phyloP scores from a whole-genome alignment of 37 sponge, comb jelly and placozoan species.

The Amphimedon queenslandica region DNA sequence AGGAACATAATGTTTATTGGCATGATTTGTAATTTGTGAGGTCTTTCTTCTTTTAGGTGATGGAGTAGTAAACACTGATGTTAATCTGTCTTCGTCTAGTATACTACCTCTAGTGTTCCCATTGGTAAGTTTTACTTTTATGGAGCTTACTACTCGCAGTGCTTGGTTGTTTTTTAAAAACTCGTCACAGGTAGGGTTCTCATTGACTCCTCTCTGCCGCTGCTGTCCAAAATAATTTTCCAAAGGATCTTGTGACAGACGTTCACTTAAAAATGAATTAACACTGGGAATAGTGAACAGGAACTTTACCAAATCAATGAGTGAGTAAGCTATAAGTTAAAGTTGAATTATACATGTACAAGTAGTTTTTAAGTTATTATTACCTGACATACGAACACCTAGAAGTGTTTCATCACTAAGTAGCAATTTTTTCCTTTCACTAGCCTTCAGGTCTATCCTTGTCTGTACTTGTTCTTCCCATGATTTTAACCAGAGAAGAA shows the following conservation, averaged over 20 bases:
- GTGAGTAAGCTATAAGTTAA: conserved; percentile 4
- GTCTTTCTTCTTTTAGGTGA: no score
- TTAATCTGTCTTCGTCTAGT: no score
- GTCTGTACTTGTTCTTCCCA: conserved; percentile 1
- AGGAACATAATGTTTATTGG: no score
- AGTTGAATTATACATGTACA: neutral
- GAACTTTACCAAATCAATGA: neutral
- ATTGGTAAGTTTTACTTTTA: neutral
- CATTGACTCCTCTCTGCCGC: neutral
- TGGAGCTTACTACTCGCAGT: neutral
- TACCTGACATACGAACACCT: conserved; percentile 7
- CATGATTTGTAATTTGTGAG: no score
- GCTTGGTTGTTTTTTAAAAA: conserved; percentile 2
- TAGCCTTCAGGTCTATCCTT: neutral
- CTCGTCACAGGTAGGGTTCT: neutral
- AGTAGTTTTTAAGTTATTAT: neutral
- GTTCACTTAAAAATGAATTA: neutral
- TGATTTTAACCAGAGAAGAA: neutral
- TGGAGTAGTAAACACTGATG: no score
- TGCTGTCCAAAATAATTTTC: conserved; percentile 14
- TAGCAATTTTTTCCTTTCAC: neutral
- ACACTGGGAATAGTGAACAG: neutral
- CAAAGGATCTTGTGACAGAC: neutral
- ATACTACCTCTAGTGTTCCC: conserved; percentile 3
- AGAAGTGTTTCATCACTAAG: neutral